These are phyloP conservation scores for Clarias batrachus DNA, from an alignment of 2,113 vertebrate species.

Conservation along the genomic window DNA sequence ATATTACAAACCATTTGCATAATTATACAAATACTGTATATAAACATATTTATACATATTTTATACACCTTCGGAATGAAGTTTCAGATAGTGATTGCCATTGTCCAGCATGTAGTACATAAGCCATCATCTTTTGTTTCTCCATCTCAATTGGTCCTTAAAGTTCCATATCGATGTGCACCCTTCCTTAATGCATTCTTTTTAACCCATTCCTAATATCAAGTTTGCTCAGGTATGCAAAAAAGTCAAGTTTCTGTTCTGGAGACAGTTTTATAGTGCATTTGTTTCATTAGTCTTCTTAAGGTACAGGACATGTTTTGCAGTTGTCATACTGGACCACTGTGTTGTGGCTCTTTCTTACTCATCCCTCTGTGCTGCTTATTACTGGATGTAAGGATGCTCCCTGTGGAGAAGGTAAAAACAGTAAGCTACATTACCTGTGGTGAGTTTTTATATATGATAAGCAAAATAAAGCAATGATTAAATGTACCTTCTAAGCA, in stretches of 20 bases:
- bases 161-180: neutral
- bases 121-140: neutral
- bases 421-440: neutral
- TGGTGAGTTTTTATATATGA: neutral
- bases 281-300: constrained; percentile 1
- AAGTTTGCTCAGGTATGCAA: constrained; percentile 36
- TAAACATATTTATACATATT: neutral
- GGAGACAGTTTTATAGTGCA: constrained; percentile 17
- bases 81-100: neutral
- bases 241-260: neutral
- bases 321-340: constrained; percentile 37
- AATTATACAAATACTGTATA: constrained; percentile 12
- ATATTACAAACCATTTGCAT: constrained; percentile 3
- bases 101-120: too few species aligned
- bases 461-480: neutral
- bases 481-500: constrained; percentile 79
- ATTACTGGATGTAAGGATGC: constrained; percentile 5
- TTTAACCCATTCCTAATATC: constrained; percentile 1
- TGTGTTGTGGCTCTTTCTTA: constrained; percentile 16
- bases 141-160: neutral
- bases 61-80: neutral
- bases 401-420: constrained; percentile 17
- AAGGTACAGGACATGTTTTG: neutral
- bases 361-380: constrained; percentile 41
- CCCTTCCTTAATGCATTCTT: neutral